Conservation (phyloP, 1,140 invertebrate species). For the Pseudoatta argentina region DNA sequence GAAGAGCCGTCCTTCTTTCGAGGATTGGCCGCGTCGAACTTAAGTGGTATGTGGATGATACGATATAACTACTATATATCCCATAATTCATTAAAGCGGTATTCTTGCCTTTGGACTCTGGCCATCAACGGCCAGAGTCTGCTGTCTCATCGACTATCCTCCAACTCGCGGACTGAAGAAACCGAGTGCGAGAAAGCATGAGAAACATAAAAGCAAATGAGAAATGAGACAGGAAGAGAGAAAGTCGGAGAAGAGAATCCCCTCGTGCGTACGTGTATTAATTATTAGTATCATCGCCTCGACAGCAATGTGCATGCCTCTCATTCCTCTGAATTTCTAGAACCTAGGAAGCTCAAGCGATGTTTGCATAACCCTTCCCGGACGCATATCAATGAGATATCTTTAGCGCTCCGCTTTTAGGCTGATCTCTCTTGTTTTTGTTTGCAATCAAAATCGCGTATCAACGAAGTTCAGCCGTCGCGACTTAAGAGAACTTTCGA, state of each 20-base stretch:
- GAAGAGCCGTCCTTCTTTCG: constrained; percentile 28
- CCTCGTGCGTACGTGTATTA: constrained; percentile 53
- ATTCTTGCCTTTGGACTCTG: constrained; percentile 60
- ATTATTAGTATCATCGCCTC: constrained; percentile 67
- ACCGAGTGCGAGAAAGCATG: neutral
- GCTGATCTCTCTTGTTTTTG: constrained; percentile 2
- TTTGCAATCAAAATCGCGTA: constrained; percentile 25
- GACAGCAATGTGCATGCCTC: constrained; percentile 13
- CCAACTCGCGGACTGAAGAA: constrained; percentile 22
- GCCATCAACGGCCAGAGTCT: constrained; percentile 58
- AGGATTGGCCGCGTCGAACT: constrained; percentile 30
- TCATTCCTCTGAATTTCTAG: constrained; percentile 21
- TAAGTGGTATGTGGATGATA: constrained; percentile 33
- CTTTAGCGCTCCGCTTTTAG: constrained; percentile 11
- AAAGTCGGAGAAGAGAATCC: neutral
- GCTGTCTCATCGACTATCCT: constrained; percentile 59
- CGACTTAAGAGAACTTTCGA: constrained; percentile 5
- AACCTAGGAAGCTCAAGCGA: constrained; percentile 1
- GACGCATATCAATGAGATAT: constrained; percentile 15
- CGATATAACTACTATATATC: constrained; percentile 69
- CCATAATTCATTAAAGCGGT: constrained; percentile 73
- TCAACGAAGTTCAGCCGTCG: neutral
- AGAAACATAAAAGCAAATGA: neutral
- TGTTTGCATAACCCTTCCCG: constrained; percentile 22
- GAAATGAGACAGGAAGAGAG: neutral